Evolutionary conservation across 2,113 vertebrate species (phyloP).

Genomic region (Lethenteron reissneri): DNA sequence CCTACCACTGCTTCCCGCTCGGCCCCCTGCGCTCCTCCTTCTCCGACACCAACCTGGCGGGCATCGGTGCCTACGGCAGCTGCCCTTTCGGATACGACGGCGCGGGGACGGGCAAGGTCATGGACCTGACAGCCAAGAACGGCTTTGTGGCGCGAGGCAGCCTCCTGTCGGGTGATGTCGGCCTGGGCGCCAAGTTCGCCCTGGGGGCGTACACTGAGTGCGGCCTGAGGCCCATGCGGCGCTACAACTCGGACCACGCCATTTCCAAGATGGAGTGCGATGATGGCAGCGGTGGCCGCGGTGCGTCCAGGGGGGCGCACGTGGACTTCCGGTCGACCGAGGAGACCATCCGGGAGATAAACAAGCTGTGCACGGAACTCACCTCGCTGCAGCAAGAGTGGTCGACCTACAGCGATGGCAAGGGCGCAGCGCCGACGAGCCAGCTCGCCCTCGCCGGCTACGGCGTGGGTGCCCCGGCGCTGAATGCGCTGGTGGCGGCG

Average conservation of each 20-base stretch:
- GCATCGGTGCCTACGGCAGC: conserved; percentile 20
- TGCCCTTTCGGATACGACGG: too few relatives aligned
- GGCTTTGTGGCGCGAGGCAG: too few relatives aligned
- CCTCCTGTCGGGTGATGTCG: too few relatives aligned
- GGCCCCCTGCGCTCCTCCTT: conserved; percentile 68
- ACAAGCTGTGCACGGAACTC: conserved; percentile 85
- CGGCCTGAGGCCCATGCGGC: conserved; percentile 40
- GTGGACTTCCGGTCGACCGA: background rate
- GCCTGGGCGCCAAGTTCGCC: too few relatives aligned
- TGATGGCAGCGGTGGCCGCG: background rate
- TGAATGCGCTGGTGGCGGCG: conserved; percentile 19
- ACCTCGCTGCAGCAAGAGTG: background rate
- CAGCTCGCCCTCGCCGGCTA: conserved; percentile 37
- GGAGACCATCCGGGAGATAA: conserved; percentile 48
- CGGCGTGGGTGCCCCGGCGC: conserved; percentile 30
- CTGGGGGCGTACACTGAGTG: too few relatives aligned
- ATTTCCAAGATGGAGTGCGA: background rate
- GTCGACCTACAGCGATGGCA: background rate
- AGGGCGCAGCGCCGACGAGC: conserved; percentile 38
- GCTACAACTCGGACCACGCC: conserved; percentile 38
- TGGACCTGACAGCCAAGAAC: too few relatives aligned
- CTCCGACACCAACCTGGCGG: conserved; percentile 71
- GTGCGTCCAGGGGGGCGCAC: background rate
- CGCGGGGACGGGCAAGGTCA: too few relatives aligned
- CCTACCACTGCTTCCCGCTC: conserved; percentile 54